Evolutionary conservation across 1,140 invertebrate species (phyloP).

Genomic region (Eriocheir sinensis): DNA sequence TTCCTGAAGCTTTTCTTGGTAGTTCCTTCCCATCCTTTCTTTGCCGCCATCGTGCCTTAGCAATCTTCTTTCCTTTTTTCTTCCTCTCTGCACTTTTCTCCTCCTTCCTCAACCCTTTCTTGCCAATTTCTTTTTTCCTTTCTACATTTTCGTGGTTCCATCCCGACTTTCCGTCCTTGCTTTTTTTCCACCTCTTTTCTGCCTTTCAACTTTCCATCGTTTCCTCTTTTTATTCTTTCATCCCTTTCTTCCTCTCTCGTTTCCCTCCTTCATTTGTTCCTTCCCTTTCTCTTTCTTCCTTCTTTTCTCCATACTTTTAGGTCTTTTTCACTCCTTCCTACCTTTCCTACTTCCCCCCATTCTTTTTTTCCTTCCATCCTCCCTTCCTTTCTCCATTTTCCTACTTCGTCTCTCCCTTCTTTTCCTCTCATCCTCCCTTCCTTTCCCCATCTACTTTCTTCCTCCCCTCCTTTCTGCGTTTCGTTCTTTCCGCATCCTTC

Average conservation of each 20-base stretch:
- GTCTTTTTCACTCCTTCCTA: background rate
- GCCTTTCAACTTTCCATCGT: too few relatives aligned
- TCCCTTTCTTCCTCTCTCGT: too few relatives aligned
- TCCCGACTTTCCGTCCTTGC: too few relatives aligned
- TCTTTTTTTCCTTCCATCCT: background rate
- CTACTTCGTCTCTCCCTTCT: background rate
- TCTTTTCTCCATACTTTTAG: background rate
- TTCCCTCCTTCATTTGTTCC: too few relatives aligned
- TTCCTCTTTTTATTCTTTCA: background rate
- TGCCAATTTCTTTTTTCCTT: background rate
- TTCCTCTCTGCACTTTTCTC: background rate
- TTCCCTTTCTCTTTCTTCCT: background rate
- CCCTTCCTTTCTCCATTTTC: background rate
- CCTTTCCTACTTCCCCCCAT: background rate
- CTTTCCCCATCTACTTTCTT: background rate
- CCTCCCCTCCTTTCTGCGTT: background rate
- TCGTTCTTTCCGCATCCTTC: background rate
- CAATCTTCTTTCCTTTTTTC: background rate
- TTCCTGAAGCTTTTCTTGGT: too few relatives aligned
- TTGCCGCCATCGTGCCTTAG: background rate
- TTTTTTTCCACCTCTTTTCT: background rate
- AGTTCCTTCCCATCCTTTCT: background rate
- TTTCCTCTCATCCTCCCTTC: background rate
- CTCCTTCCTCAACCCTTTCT: background rate
- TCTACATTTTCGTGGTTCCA: too few relatives aligned